Evolutionary conservation across 2,888 invertebrate species (phyloP).

Genomic region (Brachynemurus nebulosus): DNA sequence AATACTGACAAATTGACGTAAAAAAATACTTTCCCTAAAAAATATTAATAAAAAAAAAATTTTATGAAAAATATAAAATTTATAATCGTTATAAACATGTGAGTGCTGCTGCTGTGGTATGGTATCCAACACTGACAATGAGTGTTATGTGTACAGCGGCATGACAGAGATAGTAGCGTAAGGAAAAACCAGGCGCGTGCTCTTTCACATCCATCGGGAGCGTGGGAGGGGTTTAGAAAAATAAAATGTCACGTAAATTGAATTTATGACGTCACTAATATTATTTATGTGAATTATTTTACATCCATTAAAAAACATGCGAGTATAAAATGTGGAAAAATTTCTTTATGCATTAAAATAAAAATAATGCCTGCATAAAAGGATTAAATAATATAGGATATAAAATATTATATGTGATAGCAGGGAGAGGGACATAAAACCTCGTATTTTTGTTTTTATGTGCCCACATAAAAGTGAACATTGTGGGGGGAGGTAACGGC

Average conservation of each 20-base stretch:
- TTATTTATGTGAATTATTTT: slow-evolving; percentile 11
- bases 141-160: neutral
- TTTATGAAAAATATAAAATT: too few relatives aligned
- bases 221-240: slow-evolving; percentile 5
- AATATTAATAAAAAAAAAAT: too few relatives aligned
- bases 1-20: too few relatives aligned
- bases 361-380: slow-evolving; percentile 16
- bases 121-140: too few relatives aligned
- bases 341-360: slow-evolving; percentile 11
- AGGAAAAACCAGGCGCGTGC: neutral
- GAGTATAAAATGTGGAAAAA: slow-evolving; percentile 5
- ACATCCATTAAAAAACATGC: slow-evolving; percentile 8
- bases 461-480: too few relatives aligned
- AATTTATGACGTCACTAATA: slow-evolving; percentile 11
- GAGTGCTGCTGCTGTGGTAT: too few relatives aligned
- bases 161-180: neutral
- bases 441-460: too few relatives aligned
- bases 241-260: slow-evolving; percentile 7
- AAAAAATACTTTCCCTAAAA: too few relatives aligned
- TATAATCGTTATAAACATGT: too few relatives aligned
- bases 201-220: too few relatives aligned
- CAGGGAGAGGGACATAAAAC: too few relatives aligned
- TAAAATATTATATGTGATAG: slow-evolving; percentile 21
- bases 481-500: too few relatives aligned
- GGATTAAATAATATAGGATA: slow-evolving; percentile 22